These are phyloP conservation scores for Lepidocyrtoides sp. DNA, from an alignment of 2,888 invertebrate species.

Conservation along the genomic window DNA sequence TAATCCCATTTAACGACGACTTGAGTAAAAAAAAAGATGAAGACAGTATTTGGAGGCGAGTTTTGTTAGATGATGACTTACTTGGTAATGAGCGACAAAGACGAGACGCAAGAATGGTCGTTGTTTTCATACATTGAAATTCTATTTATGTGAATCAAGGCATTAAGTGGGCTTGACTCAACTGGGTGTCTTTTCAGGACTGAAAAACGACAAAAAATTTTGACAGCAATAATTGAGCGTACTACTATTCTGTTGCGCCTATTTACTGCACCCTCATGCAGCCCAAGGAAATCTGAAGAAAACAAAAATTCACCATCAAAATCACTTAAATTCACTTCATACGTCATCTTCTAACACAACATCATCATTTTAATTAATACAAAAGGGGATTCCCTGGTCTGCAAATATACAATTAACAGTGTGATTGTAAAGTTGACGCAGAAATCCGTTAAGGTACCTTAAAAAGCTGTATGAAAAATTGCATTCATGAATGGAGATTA, in stretches of 20 bases:
- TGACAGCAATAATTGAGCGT: not conserved
- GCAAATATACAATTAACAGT: not conserved
- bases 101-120: not conserved
- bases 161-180: constrained; percentile 65
- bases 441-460: not conserved
- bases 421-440: not conserved
- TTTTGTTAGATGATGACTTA: constrained; percentile 59
- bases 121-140: constrained; percentile 41
- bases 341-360: not conserved
- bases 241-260: constrained; percentile 2
- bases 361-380: not conserved
- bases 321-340: no score
- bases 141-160: constrained; percentile 45
- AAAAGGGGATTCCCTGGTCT: not conserved
- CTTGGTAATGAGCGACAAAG: not conserved
- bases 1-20: not conserved
- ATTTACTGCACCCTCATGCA: not conserved
- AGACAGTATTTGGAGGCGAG: constrained; percentile 15
- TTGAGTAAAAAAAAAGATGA: not conserved
- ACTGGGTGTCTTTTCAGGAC: constrained; percentile 59
- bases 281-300: no score
- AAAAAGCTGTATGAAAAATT: not conserved
- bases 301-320: no score
- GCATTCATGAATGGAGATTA: not conserved
- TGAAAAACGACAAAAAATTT: not conserved